A percentile compares a stretch with the other conserved stretches of the same genome.
phyloP scores from a whole-genome alignment of 2,888 invertebrate species.

The Caenorhabditis sp. region DNA sequence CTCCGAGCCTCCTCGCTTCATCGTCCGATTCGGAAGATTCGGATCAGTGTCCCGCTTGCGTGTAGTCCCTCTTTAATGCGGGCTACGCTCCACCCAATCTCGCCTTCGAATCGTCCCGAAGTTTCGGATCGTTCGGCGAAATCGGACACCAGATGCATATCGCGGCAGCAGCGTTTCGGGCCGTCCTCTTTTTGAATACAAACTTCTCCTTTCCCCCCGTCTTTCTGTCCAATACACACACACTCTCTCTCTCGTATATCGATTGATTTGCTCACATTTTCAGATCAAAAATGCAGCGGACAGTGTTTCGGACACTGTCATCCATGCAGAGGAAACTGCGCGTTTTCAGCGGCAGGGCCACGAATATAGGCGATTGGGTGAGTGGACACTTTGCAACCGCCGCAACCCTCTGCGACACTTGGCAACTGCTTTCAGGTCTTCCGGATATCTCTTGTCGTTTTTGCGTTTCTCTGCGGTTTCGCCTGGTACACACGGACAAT shows the following conservation, averaged over 20 bases:
- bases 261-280: conserved; percentile 3
- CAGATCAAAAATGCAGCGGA: conserved; percentile 30
- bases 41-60: too few relatives aligned
- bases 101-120: neutral
- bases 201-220: neutral
- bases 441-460: conserved; percentile 64
- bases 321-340: conserved; percentile 32
- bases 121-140: neutral
- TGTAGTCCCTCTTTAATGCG: too few relatives aligned
- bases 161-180: too few relatives aligned
- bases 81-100: too few relatives aligned
- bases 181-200: neutral
- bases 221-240: neutral
- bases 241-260: neutral
- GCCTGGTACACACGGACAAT: conserved; percentile 75
- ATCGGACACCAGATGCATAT: neutral
- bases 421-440: conserved; percentile 61
- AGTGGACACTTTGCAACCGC: neutral
- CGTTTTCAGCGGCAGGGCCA: conserved; percentile 43
- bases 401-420: too few relatives aligned
- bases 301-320: conserved; percentile 41
- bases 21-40: too few relatives aligned
- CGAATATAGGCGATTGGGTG: conserved; percentile 52
- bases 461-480: conserved; percentile 65
- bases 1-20: too few relatives aligned